Evolutionary conservation across 2,113 vertebrate species (phyloP).

Genomic region (Saguinus imperator): DNA sequence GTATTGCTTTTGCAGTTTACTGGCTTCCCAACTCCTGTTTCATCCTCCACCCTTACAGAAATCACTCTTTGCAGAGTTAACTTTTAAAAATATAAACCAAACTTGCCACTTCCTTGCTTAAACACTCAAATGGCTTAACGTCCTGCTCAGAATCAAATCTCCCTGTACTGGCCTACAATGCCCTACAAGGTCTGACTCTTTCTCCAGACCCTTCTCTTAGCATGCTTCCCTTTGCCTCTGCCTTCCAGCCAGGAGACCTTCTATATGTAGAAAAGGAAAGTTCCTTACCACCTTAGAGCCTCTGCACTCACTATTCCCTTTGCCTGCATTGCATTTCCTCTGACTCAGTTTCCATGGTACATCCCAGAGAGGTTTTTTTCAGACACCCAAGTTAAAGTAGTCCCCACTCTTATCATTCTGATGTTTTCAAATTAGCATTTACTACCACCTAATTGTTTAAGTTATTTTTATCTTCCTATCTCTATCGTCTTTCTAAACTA

Average conservation of each 20-base stretch:
- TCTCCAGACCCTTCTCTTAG: not conserved
- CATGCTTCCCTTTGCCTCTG: not conserved
- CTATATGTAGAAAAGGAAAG: not conserved
- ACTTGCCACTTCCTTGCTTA: not conserved
- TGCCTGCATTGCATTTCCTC: not conserved
- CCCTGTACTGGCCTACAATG: not conserved
- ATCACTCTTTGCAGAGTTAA: not conserved
- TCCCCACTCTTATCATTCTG: not conserved
- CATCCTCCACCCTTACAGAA: not conserved
- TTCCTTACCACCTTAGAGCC: not conserved
- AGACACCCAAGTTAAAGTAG: not conserved
- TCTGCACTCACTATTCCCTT: not conserved
- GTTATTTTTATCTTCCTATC: not conserved
- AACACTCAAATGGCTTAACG: not conserved
- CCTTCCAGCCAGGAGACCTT: not conserved
- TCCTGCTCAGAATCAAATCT: not conserved
- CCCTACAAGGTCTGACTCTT: not conserved
- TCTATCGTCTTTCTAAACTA: not conserved
- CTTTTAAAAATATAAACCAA: not conserved
- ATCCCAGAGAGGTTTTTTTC: not conserved
- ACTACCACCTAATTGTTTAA: not conserved
- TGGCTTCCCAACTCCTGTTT: not conserved
- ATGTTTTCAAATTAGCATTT: constrained; percentile 1
- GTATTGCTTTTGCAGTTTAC: not conserved
- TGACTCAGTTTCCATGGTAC: not conserved